Percentiles rank a stretch among this genome's conserved stretches.
Conservation (phyloP, 2,888 invertebrate species). For the Prosapia bicincta region DNA sequence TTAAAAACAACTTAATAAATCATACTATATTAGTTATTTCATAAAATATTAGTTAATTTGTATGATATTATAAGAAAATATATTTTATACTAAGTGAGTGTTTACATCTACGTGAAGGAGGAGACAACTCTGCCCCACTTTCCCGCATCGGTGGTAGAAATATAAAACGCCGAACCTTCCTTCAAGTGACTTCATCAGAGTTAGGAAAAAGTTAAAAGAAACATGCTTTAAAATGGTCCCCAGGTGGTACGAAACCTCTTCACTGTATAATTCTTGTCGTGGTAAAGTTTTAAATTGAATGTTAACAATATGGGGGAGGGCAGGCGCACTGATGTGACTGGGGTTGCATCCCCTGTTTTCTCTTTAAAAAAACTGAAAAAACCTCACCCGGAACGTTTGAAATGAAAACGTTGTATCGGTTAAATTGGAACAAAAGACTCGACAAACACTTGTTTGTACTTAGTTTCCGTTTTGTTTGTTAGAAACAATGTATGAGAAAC, state of each 20-base stretch:
- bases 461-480: no score
- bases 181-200: neutral
- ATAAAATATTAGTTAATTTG: no score
- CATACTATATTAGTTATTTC: no score
- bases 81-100: no score
- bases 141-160: no score
- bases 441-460: no score
- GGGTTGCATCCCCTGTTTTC: neutral
- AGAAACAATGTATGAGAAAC: no score
- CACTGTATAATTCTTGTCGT: neutral
- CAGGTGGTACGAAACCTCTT: neutral
- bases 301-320: neutral
- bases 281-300: conserved; percentile 2
- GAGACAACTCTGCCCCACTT: no score
- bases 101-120: no score
- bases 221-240: neutral
- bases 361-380: neutral
- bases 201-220: neutral
- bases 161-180: no score
- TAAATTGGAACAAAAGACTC: neutral
- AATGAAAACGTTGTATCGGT: neutral
- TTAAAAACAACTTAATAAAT: no score
- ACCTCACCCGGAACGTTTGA: neutral
- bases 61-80: no score
- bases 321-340: neutral